Base-by-base conservation (phyloP, 2,888 invertebrate species). In the Acanthosepion lycidas region DNA sequence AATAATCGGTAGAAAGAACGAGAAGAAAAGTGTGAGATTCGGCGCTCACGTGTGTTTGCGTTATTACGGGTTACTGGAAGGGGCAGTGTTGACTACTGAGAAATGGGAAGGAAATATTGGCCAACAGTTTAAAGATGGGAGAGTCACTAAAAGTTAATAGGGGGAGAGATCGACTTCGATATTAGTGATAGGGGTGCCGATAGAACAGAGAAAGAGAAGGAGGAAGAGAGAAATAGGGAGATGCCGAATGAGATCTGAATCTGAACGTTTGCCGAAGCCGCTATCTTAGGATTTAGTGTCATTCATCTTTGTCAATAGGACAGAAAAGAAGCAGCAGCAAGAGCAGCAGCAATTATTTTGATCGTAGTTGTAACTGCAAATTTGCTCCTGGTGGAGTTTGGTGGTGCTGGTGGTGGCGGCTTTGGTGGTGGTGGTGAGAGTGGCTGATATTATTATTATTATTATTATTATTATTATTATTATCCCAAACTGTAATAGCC, bases 391-490 rank as follows among this genome's bases (percentile, higher is more conserved):
- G 15, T 78, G 42, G 1, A 1, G 42, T 33, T 33, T 1, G 3
- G 42, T 42, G 42, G 42, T 42, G 42, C 3, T 26, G 5, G n/a
- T 78, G 8, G 78, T n/a, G n/a, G n/a, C 33, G 33, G 33, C 33
- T 0, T 33, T 78, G 8, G 28, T 12, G 12, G 78, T 28, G 9
- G 78, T n/a, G 28, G 78, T 9, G 28, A 9, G 78, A 78, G 18
- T 53, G 64, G 6, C n/a, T 78, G n/a, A n/a, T 78, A 78, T 78
- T 78, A 78, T 78, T 78, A 78, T 78, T 78, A 78, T 78, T 78
- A 78, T 78, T 78, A 78, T 78, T 78, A 78, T 78, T 78, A 78
- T 78, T n/a, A 78, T 78, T 78, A 78, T 78, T 78, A 78, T 78
- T 78, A 78, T 78, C 33, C 15, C 2, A 12, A n/a, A 15, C 8